These are phyloP conservation scores for Rissa tridactyla DNA, from an alignment of 2,113 vertebrate genomes.

Conservation along the genomic window DNA sequence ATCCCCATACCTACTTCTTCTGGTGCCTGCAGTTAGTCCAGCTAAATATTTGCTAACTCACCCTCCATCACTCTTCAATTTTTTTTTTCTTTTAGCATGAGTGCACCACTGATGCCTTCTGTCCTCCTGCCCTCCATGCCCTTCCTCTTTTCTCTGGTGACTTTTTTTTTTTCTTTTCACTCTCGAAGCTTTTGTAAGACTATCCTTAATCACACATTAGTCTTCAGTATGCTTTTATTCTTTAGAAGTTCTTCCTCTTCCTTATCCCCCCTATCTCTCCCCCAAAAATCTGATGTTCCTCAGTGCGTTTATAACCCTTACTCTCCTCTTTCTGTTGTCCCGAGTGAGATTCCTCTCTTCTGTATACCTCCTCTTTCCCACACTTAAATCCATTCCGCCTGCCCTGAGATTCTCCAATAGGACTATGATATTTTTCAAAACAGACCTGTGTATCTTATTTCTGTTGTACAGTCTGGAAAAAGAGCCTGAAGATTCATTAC, in stretches of 20 bases:
- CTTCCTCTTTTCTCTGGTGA: neutral
- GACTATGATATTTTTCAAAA: neutral
- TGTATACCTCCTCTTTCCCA: neutral
- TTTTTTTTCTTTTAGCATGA: neutral
- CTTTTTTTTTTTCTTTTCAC: neutral
- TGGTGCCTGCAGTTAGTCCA: neutral
- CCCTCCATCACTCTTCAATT: neutral
- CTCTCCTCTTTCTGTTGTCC: neutral
- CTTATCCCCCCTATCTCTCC: neutral
- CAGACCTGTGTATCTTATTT: neutral
- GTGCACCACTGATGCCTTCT: fast-evolving
- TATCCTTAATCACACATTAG: neutral
- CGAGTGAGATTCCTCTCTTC: neutral
- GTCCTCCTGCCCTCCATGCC: neutral
- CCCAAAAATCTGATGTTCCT: neutral
- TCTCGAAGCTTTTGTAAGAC: neutral
- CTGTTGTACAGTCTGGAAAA: neutral
- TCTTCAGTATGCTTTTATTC: neutral
- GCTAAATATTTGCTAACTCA: neutral
- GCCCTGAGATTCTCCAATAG: neutral
- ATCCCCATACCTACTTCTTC: neutral
- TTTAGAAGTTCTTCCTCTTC: neutral
- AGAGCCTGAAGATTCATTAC: neutral
- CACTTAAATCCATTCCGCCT: neutral
- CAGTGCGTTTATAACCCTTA: neutral